Base-by-base conservation (phyloP, 2,888 invertebrate genomes). In the Cepaea hortensis region DNA sequence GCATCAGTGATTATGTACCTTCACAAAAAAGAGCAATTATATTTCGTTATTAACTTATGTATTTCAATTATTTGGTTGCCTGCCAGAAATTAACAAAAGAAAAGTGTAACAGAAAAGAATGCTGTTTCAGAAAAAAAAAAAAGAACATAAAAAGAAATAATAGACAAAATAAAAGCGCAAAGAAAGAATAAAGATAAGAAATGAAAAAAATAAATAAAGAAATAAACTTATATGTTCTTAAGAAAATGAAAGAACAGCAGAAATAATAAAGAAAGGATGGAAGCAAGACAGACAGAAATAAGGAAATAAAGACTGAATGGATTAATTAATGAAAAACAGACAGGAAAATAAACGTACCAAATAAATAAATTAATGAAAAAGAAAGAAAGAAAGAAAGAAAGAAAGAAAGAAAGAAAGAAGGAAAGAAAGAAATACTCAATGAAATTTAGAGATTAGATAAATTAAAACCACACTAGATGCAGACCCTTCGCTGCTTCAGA, bases 1-100 rank as follows among this genome's bases (percentile, higher is more conserved):
- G 94, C 94, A 89, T 95, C 94, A 5, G 93, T 92, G 6, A 95
- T 93, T 15, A 93, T 88, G 88, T 93, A 94, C 61, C 92, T 92
- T 79, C 1, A 65, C 72, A 46, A 35, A 61, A 62, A 6, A 1
- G 13, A 23, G 23, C 35, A 73, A 4, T 7, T 23, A 13, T 5
- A 11, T 73, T 73, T 73, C 0, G n/a, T 20, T n/a, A 70, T 70
- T n/a, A 70, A 20, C 35, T 35, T 35, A 15, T 15, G 9, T 9
- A 68, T 68, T n/a, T 68, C n/a, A 68, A 18, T n/a, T 20, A 20
- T 18, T 20, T 68, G 6, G 13, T n/a, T 68, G 15, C 68, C 5
- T n/a, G n/a, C 18, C 18, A 68, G n/a, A 68, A 68, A 68, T 5
- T 68, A 5, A 18, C 18, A n/a, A 5, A 15, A 68, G 13, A 68